Evolutionary conservation across 2,888 invertebrate genomes (phyloP).

Genomic region (Drosophila mercatorum): DNA sequence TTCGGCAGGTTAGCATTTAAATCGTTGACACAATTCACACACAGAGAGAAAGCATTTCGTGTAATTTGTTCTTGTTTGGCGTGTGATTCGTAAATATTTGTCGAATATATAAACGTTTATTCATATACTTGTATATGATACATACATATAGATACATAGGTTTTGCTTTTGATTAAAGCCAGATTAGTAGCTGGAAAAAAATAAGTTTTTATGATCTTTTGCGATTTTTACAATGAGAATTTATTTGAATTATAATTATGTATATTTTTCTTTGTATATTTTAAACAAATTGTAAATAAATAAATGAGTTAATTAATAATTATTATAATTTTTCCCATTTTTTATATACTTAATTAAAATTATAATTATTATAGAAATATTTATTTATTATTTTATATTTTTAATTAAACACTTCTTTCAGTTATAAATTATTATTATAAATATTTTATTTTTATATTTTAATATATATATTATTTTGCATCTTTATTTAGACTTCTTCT

Average conservation of each 20-base stretch:
- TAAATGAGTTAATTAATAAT: no score
- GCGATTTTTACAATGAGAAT: background rate
- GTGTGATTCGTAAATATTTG: slow-evolving; percentile 40
- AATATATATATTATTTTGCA: background rate
- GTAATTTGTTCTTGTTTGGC: slow-evolving; percentile 40
- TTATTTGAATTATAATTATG: background rate
- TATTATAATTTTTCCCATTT: background rate
- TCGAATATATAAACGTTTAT: slow-evolving; percentile 13
- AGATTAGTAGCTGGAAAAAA: slow-evolving; percentile 46
- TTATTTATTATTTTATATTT: background rate
- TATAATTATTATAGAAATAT: background rate
- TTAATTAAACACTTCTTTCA: no score
- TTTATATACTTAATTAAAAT: background rate
- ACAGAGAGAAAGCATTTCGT: slow-evolving; percentile 19
- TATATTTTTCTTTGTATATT: background rate
- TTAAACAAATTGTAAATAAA: background rate
- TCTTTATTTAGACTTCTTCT: background rate
- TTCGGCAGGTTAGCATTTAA: slow-evolving; percentile 39
- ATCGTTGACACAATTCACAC: slow-evolving; percentile 28
- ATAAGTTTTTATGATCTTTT: slow-evolving; percentile 8
- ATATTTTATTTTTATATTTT: background rate
- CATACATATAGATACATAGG: slow-evolving; percentile 62
- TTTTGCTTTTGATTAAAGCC: slow-evolving; percentile 24
- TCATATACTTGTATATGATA: slow-evolving; percentile 22
- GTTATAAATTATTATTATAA: no score